Evolutionary conservation across 2,888 invertebrate species (phyloP), one percentile per base, ranked within the genome.

Genomic region (Parapristionchus giblindavisi): DNA sequence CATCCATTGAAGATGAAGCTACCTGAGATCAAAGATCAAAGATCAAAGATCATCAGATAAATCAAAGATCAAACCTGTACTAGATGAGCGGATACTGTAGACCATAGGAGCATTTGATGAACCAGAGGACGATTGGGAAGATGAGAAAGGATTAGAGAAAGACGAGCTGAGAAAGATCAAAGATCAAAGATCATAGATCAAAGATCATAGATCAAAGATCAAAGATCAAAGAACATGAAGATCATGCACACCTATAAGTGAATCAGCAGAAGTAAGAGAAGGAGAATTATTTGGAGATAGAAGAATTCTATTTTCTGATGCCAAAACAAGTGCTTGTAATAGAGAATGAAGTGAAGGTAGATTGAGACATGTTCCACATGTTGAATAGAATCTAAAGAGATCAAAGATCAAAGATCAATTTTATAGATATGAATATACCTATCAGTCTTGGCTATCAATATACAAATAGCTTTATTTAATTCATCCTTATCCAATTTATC

Each of bases 101-200:
- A 94, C 96, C 96, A 97, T 43, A 91, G 92, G 81, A 93, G 93
- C 92, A 97, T 93, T 72, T 95, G 92, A 88, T 97, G 97, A 58
- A 95, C 92, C 29, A 82, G 54, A 17, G 81, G 85, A 75, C 79
- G 85, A 82, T 77, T 83, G 6, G 81, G 77, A n/a, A 82, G 77
- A 8, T 79, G 76, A 11, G 79, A 76, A 4, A 81, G 76, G 2
- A 81, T 76, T 34, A 82, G 81, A 3, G 80, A 80, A 29, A 81
- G 63, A 38, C 74, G 58, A 48, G 56, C 77, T 40, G 71, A 3
- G 21, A 56, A 32, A 8, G 63, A 48, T 48, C 17, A 48, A 48
- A 48, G 48, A 21, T 21, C 17, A 48, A 48, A 48, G 48, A 48
- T 48, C 48, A 48, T 14, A 48, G 48, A 48, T 48, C 48, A 48